Evolutionary conservation across 2,113 vertebrate genomes (phyloP).

Genomic region (Bettongia penicillata): DNA sequence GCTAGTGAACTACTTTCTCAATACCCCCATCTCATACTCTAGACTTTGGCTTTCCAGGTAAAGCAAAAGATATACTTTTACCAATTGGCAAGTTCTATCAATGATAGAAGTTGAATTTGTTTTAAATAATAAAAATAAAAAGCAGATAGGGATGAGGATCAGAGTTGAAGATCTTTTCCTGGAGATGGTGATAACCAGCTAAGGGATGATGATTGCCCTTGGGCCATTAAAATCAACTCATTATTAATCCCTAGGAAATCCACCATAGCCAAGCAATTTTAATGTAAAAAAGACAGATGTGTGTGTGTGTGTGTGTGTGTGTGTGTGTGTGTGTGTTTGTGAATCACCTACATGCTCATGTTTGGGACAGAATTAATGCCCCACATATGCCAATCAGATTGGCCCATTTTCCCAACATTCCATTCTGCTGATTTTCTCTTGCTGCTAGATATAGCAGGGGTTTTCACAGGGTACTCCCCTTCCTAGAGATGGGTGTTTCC

Average conservation of each 20-base stretch:
- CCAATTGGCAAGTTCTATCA: background rate
- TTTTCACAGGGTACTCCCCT: conserved; percentile 51
- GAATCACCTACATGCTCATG: conserved; percentile 26
- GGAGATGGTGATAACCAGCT: conserved; percentile 25
- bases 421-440: conserved; percentile 56
- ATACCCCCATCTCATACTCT: background rate
- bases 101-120: background rate
- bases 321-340: background rate
- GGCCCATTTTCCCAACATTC: conserved; percentile 63
- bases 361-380: conserved; percentile 60
- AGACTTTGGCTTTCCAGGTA: conserved; percentile 32
- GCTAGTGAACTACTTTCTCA: background rate
- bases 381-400: conserved; percentile 53
- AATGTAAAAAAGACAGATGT: background rate
- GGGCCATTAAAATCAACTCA: conserved; percentile 35
- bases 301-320: background rate
- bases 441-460: conserved; percentile 17
- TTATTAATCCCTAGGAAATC: conserved; percentile 26
- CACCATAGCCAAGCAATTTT: conserved; percentile 40
- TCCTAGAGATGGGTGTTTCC: conserved; percentile 62
- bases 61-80: conserved; percentile 3
- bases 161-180: conserved; percentile 49
- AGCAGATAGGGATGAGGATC: conserved; percentile 17
- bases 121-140: background rate
- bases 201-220: conserved; percentile 22